Evolutionary conservation across 2,797 vertebrate genomes (phyloP).

Genomic region (Paratrypauchen microcephalus): DNA sequence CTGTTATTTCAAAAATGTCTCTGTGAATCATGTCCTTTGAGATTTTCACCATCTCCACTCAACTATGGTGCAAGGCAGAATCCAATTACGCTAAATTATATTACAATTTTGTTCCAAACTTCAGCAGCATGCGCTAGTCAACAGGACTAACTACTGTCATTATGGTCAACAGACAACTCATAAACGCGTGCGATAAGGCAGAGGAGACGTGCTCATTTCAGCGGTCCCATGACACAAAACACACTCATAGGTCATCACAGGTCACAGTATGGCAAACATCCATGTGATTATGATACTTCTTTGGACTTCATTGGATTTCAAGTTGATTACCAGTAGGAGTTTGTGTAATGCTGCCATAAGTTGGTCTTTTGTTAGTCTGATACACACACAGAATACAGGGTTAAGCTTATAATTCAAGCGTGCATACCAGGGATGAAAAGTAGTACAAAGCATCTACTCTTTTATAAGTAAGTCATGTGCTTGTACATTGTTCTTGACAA

Average conservation of each 20-base stretch:
- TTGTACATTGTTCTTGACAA: too few species aligned
- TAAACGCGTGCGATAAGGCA: conserved; percentile 70
- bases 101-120: conserved; percentile 9
- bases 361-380: background rate
- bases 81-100: background rate
- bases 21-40: conserved; percentile 52
- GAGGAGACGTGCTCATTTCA: conserved; percentile 56
- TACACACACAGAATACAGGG: background rate
- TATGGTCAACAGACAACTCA: conserved; percentile 58
- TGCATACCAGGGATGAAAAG: too few species aligned
- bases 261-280: background rate
- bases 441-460: too few species aligned
- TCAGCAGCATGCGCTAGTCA: background rate
- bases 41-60: background rate
- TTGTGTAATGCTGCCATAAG: too few species aligned
- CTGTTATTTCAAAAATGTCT: conserved; percentile 52
- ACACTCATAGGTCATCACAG: background rate
- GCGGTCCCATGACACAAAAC: conserved; percentile 19
- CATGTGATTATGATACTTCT: background rate
- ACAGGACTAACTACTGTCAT: conserved; percentile 44
- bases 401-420: background rate
- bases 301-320: background rate
- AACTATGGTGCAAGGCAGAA: background rate
- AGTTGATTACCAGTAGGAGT: background rate
- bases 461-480: too few species aligned